Percentiles rank a stretch among this genome's conserved stretches.
Conservation (phyloP, 1,140 invertebrate species). For the Coenobita brevimanus region DNA sequence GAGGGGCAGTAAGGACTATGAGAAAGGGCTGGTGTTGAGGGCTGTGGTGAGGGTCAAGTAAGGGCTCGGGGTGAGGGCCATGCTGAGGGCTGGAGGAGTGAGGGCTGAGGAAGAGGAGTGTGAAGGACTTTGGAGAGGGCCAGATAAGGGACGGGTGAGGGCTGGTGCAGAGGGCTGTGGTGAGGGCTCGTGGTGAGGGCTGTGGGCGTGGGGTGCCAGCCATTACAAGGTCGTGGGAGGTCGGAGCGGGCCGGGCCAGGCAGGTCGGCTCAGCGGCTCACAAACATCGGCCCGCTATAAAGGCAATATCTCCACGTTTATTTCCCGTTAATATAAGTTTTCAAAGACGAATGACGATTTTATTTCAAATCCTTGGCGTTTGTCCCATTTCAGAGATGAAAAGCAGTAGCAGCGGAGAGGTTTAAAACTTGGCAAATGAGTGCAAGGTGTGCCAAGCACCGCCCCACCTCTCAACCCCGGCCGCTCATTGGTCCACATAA, state of each 20-base stretch:
- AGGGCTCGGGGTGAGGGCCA: too few relatives aligned
- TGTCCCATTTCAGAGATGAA: slow-evolving; percentile 61
- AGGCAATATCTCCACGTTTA: slow-evolving; percentile 60
- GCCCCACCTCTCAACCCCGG: slow-evolving; percentile 34
- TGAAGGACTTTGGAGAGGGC: too few relatives aligned
- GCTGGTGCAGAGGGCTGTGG: background rate
- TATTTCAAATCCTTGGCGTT: slow-evolving; percentile 65
- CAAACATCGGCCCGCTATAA: slow-evolving; percentile 49
- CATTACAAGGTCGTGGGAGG: slow-evolving; percentile 33
- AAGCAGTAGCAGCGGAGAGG: slow-evolving; percentile 52
- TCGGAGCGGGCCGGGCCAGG: background rate
- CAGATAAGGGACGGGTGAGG: background rate
- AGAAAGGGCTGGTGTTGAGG: too few relatives aligned
- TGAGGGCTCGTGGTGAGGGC: background rate
- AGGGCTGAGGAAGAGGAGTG: too few relatives aligned
- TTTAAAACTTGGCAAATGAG: slow-evolving; percentile 62
- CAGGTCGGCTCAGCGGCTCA: slow-evolving; percentile 18
- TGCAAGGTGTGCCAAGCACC: slow-evolving; percentile 58
- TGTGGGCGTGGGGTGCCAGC: slow-evolving; percentile 1
- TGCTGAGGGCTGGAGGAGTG: background rate
- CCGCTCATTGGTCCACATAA: slow-evolving; percentile 26
- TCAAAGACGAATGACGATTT: slow-evolving; percentile 66
- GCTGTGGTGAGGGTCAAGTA: too few relatives aligned
- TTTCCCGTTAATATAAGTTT: slow-evolving; percentile 63
- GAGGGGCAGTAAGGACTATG: too few relatives aligned